Base-by-base conservation (phyloP, 2,797 vertebrate species). In the Lepus townsendii region DNA sequence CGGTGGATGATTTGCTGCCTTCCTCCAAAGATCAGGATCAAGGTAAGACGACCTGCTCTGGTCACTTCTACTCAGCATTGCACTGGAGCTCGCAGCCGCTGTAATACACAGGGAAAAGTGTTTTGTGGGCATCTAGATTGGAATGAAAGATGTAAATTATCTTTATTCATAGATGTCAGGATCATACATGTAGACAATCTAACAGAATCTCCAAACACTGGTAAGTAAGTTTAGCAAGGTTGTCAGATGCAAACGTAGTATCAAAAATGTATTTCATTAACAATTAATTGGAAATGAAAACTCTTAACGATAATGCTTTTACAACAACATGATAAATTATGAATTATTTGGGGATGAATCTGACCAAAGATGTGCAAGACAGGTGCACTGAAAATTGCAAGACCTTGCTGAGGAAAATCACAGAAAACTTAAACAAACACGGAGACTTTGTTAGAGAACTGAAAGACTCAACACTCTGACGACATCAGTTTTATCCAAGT, bases 251-350 rank as follows among this genome's bases (percentile, higher is more conserved):
- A 93, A 80, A n/a, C n/a, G 60, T 52, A 79, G 6, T 42, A 60
- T 27, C 65, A 1, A 82, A 73, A 83, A n/a, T 82, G 17, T 30
- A 78, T 86, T 85, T 83, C 71, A 57, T 60, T 20, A 69, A 47
- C 63, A 86, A 42, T 76, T 76, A 78, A 35, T 17, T 91, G 27
- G 10, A 95, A 93, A 85, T 32, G 83, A 54, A 91, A 82, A n/a
- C 30, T 83, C 80, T 80, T 22, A 62, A 86, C 54, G 82, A 66
- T 54, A 65, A 76, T 20, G 57, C 13, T 82, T 86, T 91, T 83
- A 54, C 1, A 78, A 73, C 26, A 66, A 5, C n/a, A 75, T 86
- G 50, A 47, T 88, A 83, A 95, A 69, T 71, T 76, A 68, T 80
- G 4, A 88, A 79, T 32, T 82, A 71, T 38, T 79, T 83, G 66